Percentiles rank a stretch among this genome's conserved stretches.
Conservation (phyloP, 2,888 invertebrate genomes). For the Eristalis intricaria region DNA sequence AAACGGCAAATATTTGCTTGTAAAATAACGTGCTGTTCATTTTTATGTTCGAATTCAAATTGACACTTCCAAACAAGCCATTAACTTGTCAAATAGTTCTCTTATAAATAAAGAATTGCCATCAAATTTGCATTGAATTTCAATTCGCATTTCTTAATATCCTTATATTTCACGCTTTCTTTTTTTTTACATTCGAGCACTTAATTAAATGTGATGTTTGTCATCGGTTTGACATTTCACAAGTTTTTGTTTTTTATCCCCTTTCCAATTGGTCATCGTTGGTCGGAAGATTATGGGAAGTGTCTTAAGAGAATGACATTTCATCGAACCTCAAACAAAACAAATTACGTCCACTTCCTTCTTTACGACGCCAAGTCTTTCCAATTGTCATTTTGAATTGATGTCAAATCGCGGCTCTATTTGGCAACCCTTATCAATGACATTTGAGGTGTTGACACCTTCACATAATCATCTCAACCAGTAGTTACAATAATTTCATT, state of each 20-base stretch:
- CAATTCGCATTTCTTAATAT: neutral
- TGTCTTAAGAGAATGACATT: too few species aligned
- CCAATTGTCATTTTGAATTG: neutral
- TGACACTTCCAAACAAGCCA: neutral
- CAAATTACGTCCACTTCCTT: too few species aligned
- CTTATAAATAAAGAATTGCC: neutral
- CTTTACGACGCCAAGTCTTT: neutral
- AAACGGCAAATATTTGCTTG: neutral
- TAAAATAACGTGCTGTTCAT: neutral
- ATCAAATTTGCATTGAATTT: neutral
- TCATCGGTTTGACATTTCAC: neutral
- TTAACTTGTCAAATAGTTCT: neutral
- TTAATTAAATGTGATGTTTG: neutral
- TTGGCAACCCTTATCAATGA: conserved; percentile 10
- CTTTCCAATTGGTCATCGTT: neutral
- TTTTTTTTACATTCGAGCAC: neutral
- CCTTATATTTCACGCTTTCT: neutral
- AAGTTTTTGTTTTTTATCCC: neutral
- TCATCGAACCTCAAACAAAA: too few species aligned
- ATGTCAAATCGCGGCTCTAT: neutral
- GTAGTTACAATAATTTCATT: conserved; percentile 29
- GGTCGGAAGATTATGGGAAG: too few species aligned
- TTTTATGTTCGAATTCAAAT: neutral
- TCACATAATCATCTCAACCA: conserved; percentile 18
- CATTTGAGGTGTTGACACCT: conserved; percentile 17